Conservation (phyloP, 1,140 invertebrate species). For the Macrobrachium nipponense region DNA sequence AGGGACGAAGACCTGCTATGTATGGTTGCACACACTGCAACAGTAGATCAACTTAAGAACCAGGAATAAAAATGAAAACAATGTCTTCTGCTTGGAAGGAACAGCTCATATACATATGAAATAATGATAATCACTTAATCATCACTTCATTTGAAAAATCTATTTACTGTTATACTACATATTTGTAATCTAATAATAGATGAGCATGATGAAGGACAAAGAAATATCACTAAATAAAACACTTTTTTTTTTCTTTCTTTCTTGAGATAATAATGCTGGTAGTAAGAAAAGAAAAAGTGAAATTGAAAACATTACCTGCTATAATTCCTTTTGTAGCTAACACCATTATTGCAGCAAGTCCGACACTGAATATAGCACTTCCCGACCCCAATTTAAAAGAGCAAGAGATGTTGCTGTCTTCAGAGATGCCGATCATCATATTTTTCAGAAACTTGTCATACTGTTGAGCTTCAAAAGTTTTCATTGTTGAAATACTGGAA, state of each 20-base stretch:
- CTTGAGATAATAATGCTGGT: too few relatives aligned
- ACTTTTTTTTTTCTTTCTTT: too few relatives aligned
- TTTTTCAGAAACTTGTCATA: slow-evolving; percentile 90
- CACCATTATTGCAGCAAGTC: slow-evolving; percentile 93
- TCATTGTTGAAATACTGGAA: slow-evolving; percentile 98
- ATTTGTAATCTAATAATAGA: too few relatives aligned
- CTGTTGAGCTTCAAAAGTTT: slow-evolving; percentile 87
- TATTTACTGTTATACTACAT: too few relatives aligned
- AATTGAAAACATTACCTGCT: slow-evolving; percentile 75
- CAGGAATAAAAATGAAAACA: too few relatives aligned
- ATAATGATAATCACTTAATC: too few relatives aligned
- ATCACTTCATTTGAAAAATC: too few relatives aligned
- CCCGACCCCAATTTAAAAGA: slow-evolving; percentile 97
- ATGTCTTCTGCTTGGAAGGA: too few relatives aligned
- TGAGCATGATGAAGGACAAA: not conserved
- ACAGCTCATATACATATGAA: too few relatives aligned
- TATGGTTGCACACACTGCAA: too few relatives aligned
- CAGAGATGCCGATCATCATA: slow-evolving; percentile 91
- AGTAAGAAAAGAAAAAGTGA: slow-evolving; percentile 3
- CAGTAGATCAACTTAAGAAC: too few relatives aligned
- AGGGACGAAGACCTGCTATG: too few relatives aligned
- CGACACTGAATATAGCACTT: slow-evolving; percentile 95
- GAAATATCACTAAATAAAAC: not conserved
- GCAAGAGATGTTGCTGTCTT: slow-evolving; percentile 96
- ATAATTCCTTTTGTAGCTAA: slow-evolving; percentile 91